Base-by-base conservation (phyloP, 2,113 vertebrate genomes). In the Gallinago undulata region DNA sequence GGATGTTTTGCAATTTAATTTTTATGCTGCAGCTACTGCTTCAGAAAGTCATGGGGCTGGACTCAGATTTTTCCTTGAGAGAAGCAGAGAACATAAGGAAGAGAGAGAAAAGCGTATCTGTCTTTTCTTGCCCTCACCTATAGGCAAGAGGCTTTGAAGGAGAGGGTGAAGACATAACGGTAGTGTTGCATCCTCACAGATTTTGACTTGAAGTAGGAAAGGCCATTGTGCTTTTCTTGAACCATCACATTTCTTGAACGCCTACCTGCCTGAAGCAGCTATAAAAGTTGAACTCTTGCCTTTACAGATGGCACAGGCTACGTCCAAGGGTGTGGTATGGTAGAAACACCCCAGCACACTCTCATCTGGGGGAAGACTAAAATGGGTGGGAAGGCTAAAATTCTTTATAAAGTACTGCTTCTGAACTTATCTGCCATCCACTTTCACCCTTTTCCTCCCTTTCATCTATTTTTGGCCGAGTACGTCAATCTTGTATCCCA, bases 111-210 rank as follows among this genome's bases (percentile, higher is more conserved):
- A 57, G 53, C 37, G 4, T 10, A 41, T 79, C 45, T 31, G 2
- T 39, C 77, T 79, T 56, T 48, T 24, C 86, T 66, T 66, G 80
- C 62, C 57, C 77, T 94, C 91, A 69, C 86, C 89, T 81, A 28
- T 2, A 69, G 69, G 33, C 64, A 88, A 50, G 43, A 92, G 47
- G 68, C 95, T 88, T 94, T 93, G 92, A 96, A 96, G 75, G 63
- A 60, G 12, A 72, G 43, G n/a, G 75, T 76, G 48, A 93, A 73
- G 72, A 86, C 64, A 13, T 27, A 51, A 78, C 45, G 67, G 78
- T 17, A 74, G 75, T 25, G 94, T 39, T 80, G 75, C 79, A 84
- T 59, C 68, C 82, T 95, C 51, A 69, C 59, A 80, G 79, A 75
- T 79, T 75, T 45, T 47, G 33, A 78, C 80, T 15, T 57, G 8